Conservation (phyloP, 2,888 invertebrate species). For the Eupithecia abbreviata region DNA sequence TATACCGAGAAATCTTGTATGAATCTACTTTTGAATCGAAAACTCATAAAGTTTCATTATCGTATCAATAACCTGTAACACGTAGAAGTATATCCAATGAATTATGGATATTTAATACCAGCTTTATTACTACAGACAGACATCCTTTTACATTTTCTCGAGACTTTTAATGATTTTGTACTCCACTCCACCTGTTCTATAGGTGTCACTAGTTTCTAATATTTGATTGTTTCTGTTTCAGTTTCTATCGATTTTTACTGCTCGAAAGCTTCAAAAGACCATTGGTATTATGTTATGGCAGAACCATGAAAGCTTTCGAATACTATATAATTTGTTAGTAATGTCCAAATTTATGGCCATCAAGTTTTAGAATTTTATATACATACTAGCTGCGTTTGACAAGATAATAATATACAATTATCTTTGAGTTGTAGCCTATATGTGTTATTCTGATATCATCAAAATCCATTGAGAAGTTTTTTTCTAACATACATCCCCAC, state of each 20-base stretch:
- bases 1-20: slow-evolving; percentile 16
- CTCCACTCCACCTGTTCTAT: neutral
- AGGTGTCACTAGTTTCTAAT: neutral
- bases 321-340: neutral
- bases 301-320: neutral
- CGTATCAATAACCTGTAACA: slow-evolving; percentile 28
- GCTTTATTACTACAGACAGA: slow-evolving; percentile 33
- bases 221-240: no score
- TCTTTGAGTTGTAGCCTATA: no score
- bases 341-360: neutral
- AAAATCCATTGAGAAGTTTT: no score
- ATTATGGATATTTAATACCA: slow-evolving; percentile 34
- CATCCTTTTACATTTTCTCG: slow-evolving; percentile 32
- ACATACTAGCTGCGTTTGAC: no score
- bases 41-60: slow-evolving; percentile 22
- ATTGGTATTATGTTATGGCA: neutral
- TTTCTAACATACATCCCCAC: no score
- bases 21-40: slow-evolving; percentile 16
- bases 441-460: no score
- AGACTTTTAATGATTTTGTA: neutral
- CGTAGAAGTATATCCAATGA: slow-evolving; percentile 15
- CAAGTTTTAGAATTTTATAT: no score
- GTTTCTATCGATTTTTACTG: neutral
- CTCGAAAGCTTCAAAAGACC: neutral
- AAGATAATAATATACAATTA: no score